Base-by-base conservation (phyloP, 2,888 invertebrate species). In the Rhagonycha fulva region DNA sequence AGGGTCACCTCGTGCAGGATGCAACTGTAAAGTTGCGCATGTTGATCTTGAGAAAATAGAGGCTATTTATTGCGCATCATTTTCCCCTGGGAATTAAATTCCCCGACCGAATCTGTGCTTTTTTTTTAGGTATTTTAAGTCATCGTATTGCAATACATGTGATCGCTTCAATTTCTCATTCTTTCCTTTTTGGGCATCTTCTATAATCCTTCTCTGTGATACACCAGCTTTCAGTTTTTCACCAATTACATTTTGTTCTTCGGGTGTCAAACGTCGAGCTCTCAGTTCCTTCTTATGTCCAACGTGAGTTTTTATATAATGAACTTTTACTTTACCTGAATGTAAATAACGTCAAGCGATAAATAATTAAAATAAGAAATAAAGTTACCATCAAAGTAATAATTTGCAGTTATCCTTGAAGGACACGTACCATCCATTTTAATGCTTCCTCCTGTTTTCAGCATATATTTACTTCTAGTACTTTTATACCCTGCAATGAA, bases 231-330 rank as follows among this genome's bases (percentile, higher is more conserved):
- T 14, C n/a, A 80, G 72, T 68, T 81, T 68, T 11, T 76, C 47
- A 60, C 68, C 74, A 12, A 80, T 62, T 68, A 14, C 61, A 14
- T 79, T 28, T 70, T 79, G 71, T 69, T 81, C 78, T 28, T 32
- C 47, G 68, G 76, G 77, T 62, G 78, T 68, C 32, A 81, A 74
- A 71, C 77, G 70, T 69, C 76, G 77, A 23, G 70, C 76, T 72
- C 76, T 75, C 66, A 78, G 47, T 67, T 78, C 77, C 28, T 77
- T 70, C 14, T 62, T 67, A 79, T 81, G 78, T 61, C 80, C 80
- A 24, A 78, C 78, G 75, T 80, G 78, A 62, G 77, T 80, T 73
- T 76, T 74, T 70, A 76, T 72, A 63, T 75, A 80, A 70, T 60
- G 32, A 24, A 77, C 75, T n/a, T 14, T 71, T 28, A 79, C 78